Evolutionary conservation across 2,888 invertebrate species (phyloP).

Genomic region (Lithophane socia): DNA sequence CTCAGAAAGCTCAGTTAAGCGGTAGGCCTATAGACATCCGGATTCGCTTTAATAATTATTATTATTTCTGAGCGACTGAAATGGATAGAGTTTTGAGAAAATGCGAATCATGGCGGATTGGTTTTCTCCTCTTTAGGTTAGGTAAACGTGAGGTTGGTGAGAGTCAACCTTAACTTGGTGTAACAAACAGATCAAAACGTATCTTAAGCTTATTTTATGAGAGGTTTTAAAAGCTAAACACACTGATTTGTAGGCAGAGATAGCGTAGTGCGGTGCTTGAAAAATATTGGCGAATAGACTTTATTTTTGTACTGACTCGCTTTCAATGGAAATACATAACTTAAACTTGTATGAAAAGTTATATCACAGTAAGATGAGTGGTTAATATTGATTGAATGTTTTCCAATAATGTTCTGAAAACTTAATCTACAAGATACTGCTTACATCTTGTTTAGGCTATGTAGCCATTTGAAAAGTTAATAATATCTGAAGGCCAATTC

Average conservation of each 20-base stretch:
- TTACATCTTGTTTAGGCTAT: conserved; percentile 7
- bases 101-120: neutral
- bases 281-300: neutral
- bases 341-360: neutral
- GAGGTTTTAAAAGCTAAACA: neutral
- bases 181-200: neutral
- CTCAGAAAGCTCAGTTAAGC: too few relatives aligned
- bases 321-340: neutral
- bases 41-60: neutral
- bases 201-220: conserved; percentile 26
- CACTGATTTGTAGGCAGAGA: too few relatives aligned
- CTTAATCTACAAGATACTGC: neutral
- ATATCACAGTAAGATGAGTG: neutral
- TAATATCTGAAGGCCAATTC: neutral
- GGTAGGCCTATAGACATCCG: neutral
- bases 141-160: neutral
- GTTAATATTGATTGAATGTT: neutral
- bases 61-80: neutral
- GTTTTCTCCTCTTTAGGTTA: neutral
- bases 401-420: neutral
- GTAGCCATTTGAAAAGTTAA: conserved; percentile 10
- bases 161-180: neutral
- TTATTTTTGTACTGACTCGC: conserved; percentile 16
- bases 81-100: neutral
- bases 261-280: neutral